phyloP scores from a whole-genome alignment of 2,113 vertebrate genomes.

The Chloebia gouldiae region DNA sequence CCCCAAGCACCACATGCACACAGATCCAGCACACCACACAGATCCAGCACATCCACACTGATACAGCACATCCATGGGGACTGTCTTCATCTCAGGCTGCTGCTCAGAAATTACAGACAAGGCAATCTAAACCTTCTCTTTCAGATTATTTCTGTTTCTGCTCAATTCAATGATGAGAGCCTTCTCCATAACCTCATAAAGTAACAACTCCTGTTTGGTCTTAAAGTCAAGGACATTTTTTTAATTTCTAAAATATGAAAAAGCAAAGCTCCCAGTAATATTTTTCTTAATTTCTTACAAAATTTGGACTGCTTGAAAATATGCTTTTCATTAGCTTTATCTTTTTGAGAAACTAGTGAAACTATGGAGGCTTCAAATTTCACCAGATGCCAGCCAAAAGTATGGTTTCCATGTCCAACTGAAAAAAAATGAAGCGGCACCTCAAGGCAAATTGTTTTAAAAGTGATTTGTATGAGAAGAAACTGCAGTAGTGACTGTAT shows the following conservation, averaged over 20 bases:
- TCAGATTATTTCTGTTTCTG: not conserved
- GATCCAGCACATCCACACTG: too few relatives aligned
- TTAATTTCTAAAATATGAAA: not conserved
- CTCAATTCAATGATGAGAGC: not conserved
- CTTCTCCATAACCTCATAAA: not conserved
- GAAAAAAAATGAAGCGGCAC: not conserved
- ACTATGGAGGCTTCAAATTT: not conserved
- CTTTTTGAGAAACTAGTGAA: not conserved
- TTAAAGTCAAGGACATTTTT: not conserved
- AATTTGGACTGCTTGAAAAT: not conserved
- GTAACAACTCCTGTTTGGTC: not conserved
- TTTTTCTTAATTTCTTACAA: not conserved
- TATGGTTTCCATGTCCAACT: rapidly evolving
- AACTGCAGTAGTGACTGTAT: not conserved
- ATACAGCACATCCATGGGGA: rapidly evolving
- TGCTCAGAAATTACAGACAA: not conserved
- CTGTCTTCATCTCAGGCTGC: not conserved
- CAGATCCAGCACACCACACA: not conserved
- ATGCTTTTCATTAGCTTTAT: not conserved
- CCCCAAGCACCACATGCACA: not conserved
- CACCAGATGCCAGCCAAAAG: not conserved
- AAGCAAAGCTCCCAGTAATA: not conserved
- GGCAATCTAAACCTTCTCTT: not conserved
- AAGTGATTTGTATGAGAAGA: not conserved
- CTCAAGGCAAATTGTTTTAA: not conserved